phyloP scores from a whole-genome alignment of 2,888 invertebrate species.

The Xestoiulus laeticollis region DNA sequence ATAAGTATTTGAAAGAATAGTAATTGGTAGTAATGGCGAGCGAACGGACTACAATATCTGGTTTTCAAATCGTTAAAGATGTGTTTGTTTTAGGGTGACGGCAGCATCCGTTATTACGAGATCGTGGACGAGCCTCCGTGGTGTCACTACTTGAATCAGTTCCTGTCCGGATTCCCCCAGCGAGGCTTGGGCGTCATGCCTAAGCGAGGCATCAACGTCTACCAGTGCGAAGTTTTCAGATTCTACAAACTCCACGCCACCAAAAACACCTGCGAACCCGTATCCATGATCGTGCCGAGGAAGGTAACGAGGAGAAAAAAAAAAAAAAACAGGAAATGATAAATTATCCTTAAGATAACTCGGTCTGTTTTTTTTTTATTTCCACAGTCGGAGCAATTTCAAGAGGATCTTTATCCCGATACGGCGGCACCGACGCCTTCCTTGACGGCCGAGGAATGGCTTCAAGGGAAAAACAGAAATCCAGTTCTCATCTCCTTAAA shows the following conservation, averaged over 20 bases:
- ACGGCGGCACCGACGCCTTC: constrained; percentile 91
- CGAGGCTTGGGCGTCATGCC: constrained; percentile 92
- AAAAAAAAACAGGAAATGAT: not conserved
- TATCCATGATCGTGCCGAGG: constrained; percentile 98
- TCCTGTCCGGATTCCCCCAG: constrained; percentile 97
- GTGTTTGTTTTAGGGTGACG: constrained; percentile 77
- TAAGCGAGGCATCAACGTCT: constrained; percentile 94
- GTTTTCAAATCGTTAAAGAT: no score
- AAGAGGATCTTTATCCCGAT: constrained; percentile 96
- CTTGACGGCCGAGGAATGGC: constrained; percentile 90
- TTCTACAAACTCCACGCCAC: constrained; percentile 90
- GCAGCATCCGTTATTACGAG: constrained; percentile 94
- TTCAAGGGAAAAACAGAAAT: constrained; percentile 86
- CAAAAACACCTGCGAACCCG: constrained; percentile 80
- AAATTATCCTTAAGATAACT: not conserved
- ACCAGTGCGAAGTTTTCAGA: constrained; percentile 91
- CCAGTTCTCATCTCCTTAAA: constrained; percentile 91
- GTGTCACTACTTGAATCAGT: constrained; percentile 96
- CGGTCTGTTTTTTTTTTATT: not conserved
- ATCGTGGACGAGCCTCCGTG: constrained; percentile 93
- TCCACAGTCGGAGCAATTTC: constrained; percentile 86
- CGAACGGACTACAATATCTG: no score
- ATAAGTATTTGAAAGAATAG: no score
- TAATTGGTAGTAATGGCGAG: no score
- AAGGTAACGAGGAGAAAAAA: constrained; percentile 69